phyloP scores from a whole-genome alignment of 2,113 vertebrate species.

The Pandion haliaetus region DNA sequence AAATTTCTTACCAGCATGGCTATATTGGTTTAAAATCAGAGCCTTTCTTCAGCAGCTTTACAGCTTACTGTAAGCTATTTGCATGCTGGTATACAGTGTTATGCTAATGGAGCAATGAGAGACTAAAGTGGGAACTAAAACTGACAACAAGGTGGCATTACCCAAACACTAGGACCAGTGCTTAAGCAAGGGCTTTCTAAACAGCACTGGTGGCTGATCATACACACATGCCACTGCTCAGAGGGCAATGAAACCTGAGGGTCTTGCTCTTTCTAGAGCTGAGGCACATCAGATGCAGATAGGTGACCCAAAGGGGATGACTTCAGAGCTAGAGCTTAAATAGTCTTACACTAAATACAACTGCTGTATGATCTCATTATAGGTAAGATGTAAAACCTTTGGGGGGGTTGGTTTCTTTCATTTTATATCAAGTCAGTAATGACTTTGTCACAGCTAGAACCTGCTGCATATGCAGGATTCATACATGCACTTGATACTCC shows the following conservation, averaged over 20 bases:
- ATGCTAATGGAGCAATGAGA: neutral
- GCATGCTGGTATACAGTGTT: neutral
- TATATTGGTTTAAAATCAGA: neutral
- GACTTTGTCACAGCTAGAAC: neutral
- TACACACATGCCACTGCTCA: neutral
- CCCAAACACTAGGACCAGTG: neutral
- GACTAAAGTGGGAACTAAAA: neutral
- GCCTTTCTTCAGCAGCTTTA: neutral
- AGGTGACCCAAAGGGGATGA: neutral
- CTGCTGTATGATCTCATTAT: neutral
- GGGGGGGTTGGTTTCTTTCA: neutral
- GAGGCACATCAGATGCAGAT: neutral
- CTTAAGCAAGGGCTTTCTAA: neutral
- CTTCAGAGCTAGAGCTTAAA: neutral
- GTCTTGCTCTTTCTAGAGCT: neutral
- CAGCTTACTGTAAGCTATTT: neutral
- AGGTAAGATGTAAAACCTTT: neutral
- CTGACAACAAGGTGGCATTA: neutral
- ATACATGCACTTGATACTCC: neutral
- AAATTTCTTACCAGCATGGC: neutral
- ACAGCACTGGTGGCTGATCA: neutral
- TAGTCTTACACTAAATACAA: neutral
- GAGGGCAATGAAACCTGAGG: neutral
- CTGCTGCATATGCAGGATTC: neutral
- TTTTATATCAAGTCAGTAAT: conserved; percentile 4